A percentile compares a stretch with the other conserved stretches of the same genome.
Evolutionary conservation across 2,888 invertebrate species (phyloP).

Genomic region (Empis stercorea): DNA sequence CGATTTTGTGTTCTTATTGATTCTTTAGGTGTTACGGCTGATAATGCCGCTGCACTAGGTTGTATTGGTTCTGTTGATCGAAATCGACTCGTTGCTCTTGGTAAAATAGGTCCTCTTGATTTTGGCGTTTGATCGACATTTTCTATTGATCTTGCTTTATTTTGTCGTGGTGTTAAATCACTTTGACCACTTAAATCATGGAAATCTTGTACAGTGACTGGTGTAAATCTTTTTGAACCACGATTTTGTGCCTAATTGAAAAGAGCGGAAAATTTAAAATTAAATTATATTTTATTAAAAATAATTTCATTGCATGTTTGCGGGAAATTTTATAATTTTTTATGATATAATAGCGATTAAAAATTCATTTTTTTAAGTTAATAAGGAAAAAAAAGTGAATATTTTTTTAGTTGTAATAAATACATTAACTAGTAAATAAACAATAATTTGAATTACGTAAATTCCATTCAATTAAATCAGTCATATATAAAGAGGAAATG

Average conservation of each 20-base stretch:
- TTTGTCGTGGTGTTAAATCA: slow-evolving; percentile 8
- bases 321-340: too few relatives aligned
- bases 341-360: too few relatives aligned
- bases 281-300: too few relatives aligned
- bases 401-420: too few relatives aligned
- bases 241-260: slow-evolving; percentile 16
- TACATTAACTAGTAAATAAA: too few relatives aligned
- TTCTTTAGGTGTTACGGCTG: neutral
- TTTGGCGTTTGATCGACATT: neutral
- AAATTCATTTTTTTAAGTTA: too few relatives aligned
- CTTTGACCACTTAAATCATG: slow-evolving; percentile 1
- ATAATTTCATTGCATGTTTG: too few relatives aligned
- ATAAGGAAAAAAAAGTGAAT: too few relatives aligned
- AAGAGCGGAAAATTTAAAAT: neutral
- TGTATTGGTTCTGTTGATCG: neutral
- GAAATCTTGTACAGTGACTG: neutral
- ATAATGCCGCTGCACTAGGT: neutral
- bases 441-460: too few relatives aligned
- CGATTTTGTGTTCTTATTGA: neutral
- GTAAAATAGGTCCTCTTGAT: neutral
- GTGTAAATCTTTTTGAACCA: slow-evolving; percentile 14
- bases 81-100: slow-evolving; percentile 12
- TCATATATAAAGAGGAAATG: too few relatives aligned
- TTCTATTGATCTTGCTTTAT: neutral
- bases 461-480: too few relatives aligned